Percentiles rank a stretch among this genome's conserved stretches.
These are phyloP conservation scores for Drosophila bifasciata DNA, from an alignment of 1,140 invertebrate genomes.

Conservation along the genomic window DNA sequence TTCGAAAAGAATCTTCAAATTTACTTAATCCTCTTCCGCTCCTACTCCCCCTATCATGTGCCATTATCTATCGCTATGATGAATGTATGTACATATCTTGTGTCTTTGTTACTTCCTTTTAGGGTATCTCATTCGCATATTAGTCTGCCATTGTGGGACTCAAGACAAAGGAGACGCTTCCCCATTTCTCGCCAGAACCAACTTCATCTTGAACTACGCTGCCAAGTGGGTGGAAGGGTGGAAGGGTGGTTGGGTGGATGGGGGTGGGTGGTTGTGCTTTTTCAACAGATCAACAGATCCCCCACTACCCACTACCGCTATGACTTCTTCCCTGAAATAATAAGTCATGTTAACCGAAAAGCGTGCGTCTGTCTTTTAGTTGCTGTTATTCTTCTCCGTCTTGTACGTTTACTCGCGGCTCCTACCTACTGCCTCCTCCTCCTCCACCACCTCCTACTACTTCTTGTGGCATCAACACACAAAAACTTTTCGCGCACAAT, in stretches of 20 bases:
- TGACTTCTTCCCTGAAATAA: slow-evolving; percentile 57
- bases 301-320: slow-evolving; percentile 16
- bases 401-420: slow-evolving; percentile 11
- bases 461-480: slow-evolving; percentile 34
- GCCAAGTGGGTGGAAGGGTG: slow-evolving; percentile 42
- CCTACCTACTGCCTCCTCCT: slow-evolving; percentile 2
- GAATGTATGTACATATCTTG: no score
- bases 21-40: no score
- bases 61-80: no score
- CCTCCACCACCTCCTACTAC: not conserved
- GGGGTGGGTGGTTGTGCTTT: slow-evolving; percentile 6
- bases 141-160: slow-evolving; percentile 19
- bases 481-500: slow-evolving; percentile 81
- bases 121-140: slow-evolving; percentile 33
- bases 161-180: slow-evolving; percentile 34
- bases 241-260: no score
- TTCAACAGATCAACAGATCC: not conserved
- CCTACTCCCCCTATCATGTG: no score
- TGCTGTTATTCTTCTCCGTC: slow-evolving; percentile 18
- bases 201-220: slow-evolving; percentile 64
- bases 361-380: slow-evolving; percentile 65
- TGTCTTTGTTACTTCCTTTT: not conserved
- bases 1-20: not conserved
- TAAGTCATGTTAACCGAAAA: slow-evolving; percentile 81
- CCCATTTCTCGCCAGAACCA: slow-evolving; percentile 5